Evolutionary conservation across 2,888 invertebrate species (phyloP), one percentile per base, ranked within the genome.

Genomic region (Lochmaea capreae): DNA sequence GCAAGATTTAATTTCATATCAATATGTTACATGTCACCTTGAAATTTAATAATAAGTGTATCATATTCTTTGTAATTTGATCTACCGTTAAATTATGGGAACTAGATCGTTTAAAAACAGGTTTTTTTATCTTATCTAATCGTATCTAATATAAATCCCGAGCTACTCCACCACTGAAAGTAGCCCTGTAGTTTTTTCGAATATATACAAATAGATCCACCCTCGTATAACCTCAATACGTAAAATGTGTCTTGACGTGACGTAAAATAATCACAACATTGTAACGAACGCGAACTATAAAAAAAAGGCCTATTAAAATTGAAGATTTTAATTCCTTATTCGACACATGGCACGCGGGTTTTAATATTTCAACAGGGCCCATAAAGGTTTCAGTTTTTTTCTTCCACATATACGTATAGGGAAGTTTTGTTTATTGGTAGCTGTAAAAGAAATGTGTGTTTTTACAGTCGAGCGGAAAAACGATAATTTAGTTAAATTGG

Each of bases 1-100:
- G n/a, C 76, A 74, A 77, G 71, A 69, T 76, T 70, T 11, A 11
- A 43, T 11, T n/a, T n/a, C n/a, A n/a, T n/a, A n/a, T n/a, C 11
- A 43, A 11, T 43, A 11, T 26, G 42, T 43, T 3, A 61, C 6
- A 71, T 4, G 10, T 43, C 43, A 43, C 43, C 43, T 43, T 43
- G 43, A 43, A 43, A 52, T 14, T 8, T 52, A 16, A 52, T 6
- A 52, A n/a, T 9, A 18, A 8, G 9, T 54, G 9, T 52, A 52
- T 52, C n/a, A 16, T 16, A n/a, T 52, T 52, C 16, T 3, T 54
- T 54, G 52, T 54, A 54, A 54, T 16, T 54, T 54, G 16, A 54
- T 0, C 52, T 16, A 54, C 14, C 49, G 49, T n/a, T 49, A n/a
- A 49, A 49, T 49, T 49, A 49, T 49, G 49, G 12, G 49, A 14